Evolutionary conservation across 2,888 invertebrate species (phyloP).

Genomic region (Macaria liturata): DNA sequence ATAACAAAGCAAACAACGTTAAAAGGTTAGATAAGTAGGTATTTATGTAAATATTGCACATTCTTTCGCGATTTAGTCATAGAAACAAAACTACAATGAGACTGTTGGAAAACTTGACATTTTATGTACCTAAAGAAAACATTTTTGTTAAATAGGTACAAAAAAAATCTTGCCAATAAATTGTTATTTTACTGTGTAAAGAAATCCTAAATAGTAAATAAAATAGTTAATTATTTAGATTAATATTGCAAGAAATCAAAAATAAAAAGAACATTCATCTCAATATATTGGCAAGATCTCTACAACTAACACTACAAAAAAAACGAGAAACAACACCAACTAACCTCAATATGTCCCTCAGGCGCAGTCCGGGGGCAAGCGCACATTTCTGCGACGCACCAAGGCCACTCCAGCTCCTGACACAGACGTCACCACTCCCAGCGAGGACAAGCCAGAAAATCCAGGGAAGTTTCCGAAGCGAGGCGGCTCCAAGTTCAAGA

Average conservation of each 20-base stretch:
- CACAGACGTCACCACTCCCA: conserved; percentile 45
- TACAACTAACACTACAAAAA: neutral
- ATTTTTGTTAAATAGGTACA: too few relatives aligned
- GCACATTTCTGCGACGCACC: conserved; percentile 70
- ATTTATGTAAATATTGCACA: conserved; percentile 26
- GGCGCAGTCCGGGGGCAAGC: conserved; percentile 60
- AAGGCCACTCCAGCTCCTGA: conserved; percentile 66
- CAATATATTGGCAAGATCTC: neutral
- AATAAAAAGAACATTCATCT: neutral
- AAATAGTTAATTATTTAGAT: too few relatives aligned
- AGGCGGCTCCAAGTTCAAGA: conserved; percentile 47
- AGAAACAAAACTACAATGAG: conserved; percentile 12
- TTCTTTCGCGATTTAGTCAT: conserved; percentile 33
- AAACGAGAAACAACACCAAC: conserved; percentile 23
- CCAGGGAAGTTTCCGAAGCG: conserved; percentile 39
- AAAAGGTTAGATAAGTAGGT: neutral
- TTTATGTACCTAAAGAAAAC: neutral
- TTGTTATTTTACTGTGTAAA: too few relatives aligned
- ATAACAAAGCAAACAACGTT: neutral
- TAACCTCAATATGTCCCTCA: conserved; percentile 49
- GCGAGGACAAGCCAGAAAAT: conserved; percentile 2
- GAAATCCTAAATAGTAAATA: too few relatives aligned
- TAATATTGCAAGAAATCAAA: too few relatives aligned
- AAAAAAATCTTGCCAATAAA: neutral
- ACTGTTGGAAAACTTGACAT: conserved; percentile 10